Evolutionary conservation across 35 echinoderm and acorn worm species (phyloP), one percentile per base, ranked within the genome.

Genomic region (Heliocidaris erythrogramma): DNA sequence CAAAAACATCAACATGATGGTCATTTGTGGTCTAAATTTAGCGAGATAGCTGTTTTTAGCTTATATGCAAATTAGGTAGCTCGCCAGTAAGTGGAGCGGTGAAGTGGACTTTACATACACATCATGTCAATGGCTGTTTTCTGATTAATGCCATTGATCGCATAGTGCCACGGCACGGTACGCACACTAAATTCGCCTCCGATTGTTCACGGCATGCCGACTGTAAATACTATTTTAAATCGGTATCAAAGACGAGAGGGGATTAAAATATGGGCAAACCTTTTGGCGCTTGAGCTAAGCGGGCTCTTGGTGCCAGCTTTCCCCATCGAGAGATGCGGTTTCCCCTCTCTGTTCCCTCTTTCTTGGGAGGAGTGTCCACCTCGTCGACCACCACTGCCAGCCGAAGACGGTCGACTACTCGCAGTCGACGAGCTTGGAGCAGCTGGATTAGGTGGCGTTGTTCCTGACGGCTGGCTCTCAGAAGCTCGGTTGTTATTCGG

Each of bases 1-100:
- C 71, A 90, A 78, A 88, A 30, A 90, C 88, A 90, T 90, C 18
- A 56, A 95, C 47, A 89, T 32, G 16, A 14, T 95, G 85, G 94
- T 16, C 7, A 85, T 35, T 89, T 35, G 29, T 88, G 24, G 27
- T 31, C 48, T 88, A 95, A 30, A 56, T 89, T 86, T 56, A 17
- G 50, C 52, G 94, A 95, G 32, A 88, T 86, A 95, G 30, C 48
- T 30, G 94, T 89, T 95, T 95, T 90, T 95, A 95, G 94, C 94
- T 95, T 88, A 95, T 95, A 95, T 95, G 94, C 94, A 95, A 95
- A 95, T 95, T 95, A 95, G 94, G 94, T 95, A 95, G 85, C 85
- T 90, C 60, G 91, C n/a, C 86, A 59, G 94, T 95, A 95, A 95
- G 85, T 86, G 94, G 94, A 95, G 94, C 94, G 85, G 85, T 95